phyloP scores from a whole-genome alignment of 2,113 vertebrate genomes.

The Pelusios castaneus region DNA sequence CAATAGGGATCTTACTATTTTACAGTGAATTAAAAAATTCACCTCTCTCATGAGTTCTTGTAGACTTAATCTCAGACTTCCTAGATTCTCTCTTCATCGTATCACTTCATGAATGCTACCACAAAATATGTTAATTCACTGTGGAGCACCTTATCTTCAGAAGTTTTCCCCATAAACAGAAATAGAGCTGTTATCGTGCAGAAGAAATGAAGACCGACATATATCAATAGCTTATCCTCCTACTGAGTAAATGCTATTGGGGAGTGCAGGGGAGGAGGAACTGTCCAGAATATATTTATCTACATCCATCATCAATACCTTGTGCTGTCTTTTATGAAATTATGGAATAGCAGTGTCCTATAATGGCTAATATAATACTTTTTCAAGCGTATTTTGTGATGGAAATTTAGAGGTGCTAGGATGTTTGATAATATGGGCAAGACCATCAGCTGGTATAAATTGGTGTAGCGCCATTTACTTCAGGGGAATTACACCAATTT shows the following conservation, averaged over 20 bases:
- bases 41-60: not conserved
- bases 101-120: not conserved
- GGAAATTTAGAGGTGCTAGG: not conserved
- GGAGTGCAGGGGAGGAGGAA: rapidly evolving
- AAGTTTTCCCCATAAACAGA: not conserved
- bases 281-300: not conserved
- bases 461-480: not conserved
- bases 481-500: not conserved
- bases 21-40: not conserved
- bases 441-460: not conserved
- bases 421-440: not conserved
- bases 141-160: not conserved
- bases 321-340: not conserved
- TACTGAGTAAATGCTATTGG: not conserved
- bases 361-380: not conserved
- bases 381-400: not conserved
- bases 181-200: not conserved
- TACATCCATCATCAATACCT: not conserved
- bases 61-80: not conserved
- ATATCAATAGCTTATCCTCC: not conserved
- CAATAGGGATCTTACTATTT: not conserved
- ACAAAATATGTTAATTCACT: not conserved
- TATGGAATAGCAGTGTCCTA: not conserved
- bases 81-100: not conserved
- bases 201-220: not conserved